Evolutionary conservation across 2,113 vertebrate species (phyloP).

Genomic region (Prolemur simus): DNA sequence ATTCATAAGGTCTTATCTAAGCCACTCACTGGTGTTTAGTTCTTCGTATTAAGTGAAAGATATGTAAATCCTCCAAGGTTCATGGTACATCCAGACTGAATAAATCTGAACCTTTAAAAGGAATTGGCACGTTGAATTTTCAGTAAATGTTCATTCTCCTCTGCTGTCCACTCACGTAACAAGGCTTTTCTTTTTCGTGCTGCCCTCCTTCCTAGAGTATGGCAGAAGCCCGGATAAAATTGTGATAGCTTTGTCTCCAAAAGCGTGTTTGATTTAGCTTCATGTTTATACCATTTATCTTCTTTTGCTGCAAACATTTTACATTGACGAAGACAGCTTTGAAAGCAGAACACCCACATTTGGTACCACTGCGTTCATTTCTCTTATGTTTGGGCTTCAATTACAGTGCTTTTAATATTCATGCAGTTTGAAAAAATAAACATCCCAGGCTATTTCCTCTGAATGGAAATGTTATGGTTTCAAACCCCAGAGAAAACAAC

Average conservation of each 20-base stretch:
- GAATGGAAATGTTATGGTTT: constrained; percentile 65
- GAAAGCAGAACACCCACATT: constrained; percentile 64
- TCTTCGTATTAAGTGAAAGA: constrained; percentile 76
- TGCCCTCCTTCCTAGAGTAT: background rate
- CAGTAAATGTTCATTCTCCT: background rate
- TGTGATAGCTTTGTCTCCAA: constrained; percentile 7
- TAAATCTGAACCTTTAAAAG: constrained; percentile 69
- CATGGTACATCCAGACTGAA: constrained; percentile 57
- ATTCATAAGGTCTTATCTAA: constrained; percentile 85
- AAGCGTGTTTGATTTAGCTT: constrained; percentile 33
- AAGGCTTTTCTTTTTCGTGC: background rate
- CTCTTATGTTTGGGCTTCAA: constrained; percentile 63
- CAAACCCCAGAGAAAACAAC: constrained; percentile 54
- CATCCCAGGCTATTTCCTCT: constrained; percentile 70
- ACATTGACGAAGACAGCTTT: constrained; percentile 10
- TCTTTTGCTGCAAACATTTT: constrained; percentile 16
- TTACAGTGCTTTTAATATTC: constrained; percentile 69
- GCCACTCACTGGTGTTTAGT: constrained; percentile 81
- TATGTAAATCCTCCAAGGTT: constrained; percentile 80
- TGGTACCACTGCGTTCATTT: constrained; percentile 27
- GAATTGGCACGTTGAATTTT: constrained; percentile 29
- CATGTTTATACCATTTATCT: background rate
- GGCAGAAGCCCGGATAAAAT: background rate
- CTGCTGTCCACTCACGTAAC: background rate
- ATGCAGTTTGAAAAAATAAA: constrained; percentile 66